Evolutionary conservation across 2,113 vertebrate species (phyloP).

Genomic region (Erythrocebus patas): DNA sequence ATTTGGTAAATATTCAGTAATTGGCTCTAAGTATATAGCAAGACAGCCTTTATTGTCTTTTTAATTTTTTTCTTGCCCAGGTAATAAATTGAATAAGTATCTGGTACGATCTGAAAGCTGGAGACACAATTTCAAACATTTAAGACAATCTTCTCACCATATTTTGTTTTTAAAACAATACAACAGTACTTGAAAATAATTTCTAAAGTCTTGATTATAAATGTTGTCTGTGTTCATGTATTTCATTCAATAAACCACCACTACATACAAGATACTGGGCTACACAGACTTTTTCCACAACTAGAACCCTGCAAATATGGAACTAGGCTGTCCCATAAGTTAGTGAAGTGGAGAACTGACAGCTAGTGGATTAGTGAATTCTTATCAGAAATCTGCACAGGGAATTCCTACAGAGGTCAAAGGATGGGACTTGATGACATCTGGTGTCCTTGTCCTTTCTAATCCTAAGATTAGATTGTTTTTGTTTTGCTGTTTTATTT

Average conservation of each 20-base stretch:
- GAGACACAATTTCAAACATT: background rate
- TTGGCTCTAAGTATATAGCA: background rate
- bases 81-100: background rate
- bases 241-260: background rate
- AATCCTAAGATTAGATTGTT: background rate
- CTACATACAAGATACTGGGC: background rate
- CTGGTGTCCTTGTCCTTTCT: background rate
- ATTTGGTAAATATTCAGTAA: background rate
- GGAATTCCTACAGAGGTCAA: background rate
- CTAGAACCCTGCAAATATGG: background rate
- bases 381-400: background rate
- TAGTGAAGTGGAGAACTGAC: background rate
- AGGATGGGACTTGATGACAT: background rate
- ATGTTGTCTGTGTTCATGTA: background rate
- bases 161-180: background rate
- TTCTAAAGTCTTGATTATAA: background rate
- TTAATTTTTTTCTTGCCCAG: background rate
- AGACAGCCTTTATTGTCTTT: background rate
- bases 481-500: too few relatives aligned
- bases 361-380: background rate
- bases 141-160: background rate
- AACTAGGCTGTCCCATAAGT: background rate
- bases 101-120: background rate
- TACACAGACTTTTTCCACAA: background rate
- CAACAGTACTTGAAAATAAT: background rate